Percentiles rank a stretch among this genome's conserved stretches.
These are phyloP conservation scores for Limenitis arthemis DNA, from an alignment of 2,888 invertebrate genomes.

Conservation along the genomic window DNA sequence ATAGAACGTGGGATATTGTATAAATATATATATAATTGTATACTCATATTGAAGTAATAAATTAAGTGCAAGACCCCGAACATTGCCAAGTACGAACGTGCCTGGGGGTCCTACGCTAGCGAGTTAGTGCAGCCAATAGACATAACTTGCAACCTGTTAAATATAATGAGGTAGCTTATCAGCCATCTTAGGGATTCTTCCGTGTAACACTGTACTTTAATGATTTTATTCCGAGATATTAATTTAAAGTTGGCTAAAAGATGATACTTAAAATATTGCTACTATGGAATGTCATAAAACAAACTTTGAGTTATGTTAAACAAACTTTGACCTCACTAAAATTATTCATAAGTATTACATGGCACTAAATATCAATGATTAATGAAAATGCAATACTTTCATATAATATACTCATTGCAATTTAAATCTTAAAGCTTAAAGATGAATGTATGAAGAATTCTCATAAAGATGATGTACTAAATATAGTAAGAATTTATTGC, in stretches of 20 bases:
- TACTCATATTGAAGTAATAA: slow-evolving; percentile 11
- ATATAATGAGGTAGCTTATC: slow-evolving; percentile 20
- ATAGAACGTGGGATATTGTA: no score
- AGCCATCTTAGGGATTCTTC: slow-evolving; percentile 13
- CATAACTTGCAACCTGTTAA: slow-evolving; percentile 19
- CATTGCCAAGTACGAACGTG: slow-evolving; percentile 19
- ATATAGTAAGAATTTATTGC: slow-evolving; percentile 2
- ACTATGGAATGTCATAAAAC: no score
- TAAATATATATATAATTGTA: no score
- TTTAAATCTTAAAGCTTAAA: neutral
- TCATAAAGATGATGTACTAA: slow-evolving; percentile 1
- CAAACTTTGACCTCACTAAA: no score
- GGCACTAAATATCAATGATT: no score
- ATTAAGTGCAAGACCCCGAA: slow-evolving; percentile 11
- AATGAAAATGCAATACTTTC: no score
- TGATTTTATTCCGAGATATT: neutral
- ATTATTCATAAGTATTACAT: no score
- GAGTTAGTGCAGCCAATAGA: slow-evolving; percentile 15
- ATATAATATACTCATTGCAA: neutral
- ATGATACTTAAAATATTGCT: no score
- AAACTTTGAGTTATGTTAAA: no score
- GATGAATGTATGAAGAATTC: neutral
- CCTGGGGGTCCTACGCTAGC: slow-evolving; percentile 14
- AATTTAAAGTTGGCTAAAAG: no score
- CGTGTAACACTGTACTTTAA: slow-evolving; percentile 3